Conservation (phyloP, 2,888 invertebrate species). For the Ceraclea dissimilis region DNA sequence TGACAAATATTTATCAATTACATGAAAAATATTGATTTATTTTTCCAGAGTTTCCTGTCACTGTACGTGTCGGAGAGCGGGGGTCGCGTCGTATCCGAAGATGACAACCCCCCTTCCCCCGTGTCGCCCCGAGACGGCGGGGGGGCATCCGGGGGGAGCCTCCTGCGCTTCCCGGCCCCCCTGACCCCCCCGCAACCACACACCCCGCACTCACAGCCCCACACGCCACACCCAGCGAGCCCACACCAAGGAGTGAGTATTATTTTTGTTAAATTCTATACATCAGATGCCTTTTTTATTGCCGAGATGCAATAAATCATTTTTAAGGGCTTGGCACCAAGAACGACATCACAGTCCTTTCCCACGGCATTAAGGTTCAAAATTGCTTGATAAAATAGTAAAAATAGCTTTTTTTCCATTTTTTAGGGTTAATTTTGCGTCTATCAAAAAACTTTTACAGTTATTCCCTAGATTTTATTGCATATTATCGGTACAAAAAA, state of each 20-base stretch:
- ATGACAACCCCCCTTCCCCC: slow-evolving; percentile 94
- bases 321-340: too few species aligned
- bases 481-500: too few species aligned
- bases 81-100: slow-evolving; percentile 81
- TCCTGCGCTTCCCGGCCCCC: slow-evolving; percentile 75
- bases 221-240: slow-evolving; percentile 46
- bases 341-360: too few species aligned
- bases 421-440: too few species aligned
- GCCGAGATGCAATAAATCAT: too few species aligned
- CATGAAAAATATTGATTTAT: neutral
- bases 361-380: too few species aligned
- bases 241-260: slow-evolving; percentile 49
- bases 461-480: too few species aligned
- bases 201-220: slow-evolving; percentile 57
- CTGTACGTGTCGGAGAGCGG: slow-evolving; percentile 91
- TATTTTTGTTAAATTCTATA: neutral
- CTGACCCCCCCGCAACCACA: slow-evolving; percentile 64
- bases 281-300: neutral
- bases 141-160: slow-evolving; percentile 52
- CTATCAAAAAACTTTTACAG: too few species aligned
- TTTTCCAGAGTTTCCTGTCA: slow-evolving; percentile 69
- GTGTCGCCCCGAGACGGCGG: slow-evolving; percentile 72
- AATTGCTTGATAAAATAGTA: too few species aligned
- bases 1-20: neutral
- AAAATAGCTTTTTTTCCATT: too few species aligned